These are phyloP conservation scores for Gymnothorax javanicus DNA, from an alignment of 2,797 vertebrate genomes.

Conservation along the genomic window DNA sequence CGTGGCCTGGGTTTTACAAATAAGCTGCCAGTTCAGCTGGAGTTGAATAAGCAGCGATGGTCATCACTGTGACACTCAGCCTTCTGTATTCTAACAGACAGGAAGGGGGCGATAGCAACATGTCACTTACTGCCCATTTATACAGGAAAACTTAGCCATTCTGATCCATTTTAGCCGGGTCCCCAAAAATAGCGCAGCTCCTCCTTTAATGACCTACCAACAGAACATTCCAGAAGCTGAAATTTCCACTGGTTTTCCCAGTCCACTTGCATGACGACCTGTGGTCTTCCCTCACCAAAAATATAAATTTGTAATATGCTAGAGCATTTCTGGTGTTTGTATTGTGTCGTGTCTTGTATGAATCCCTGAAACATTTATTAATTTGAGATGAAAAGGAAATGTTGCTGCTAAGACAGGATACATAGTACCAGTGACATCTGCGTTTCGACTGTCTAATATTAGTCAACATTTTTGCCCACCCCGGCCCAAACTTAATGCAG, in stretches of 20 bases:
- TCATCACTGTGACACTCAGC: not conserved
- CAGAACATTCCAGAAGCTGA: not conserved
- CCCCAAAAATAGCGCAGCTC: not conserved
- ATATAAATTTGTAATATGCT: slow-evolving; percentile 8
- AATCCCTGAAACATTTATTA: not conserved
- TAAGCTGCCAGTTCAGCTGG: slow-evolving; percentile 1
- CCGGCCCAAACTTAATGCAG: not conserved
- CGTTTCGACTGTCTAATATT: not conserved
- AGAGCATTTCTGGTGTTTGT: not conserved
- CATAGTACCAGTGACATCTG: not conserved
- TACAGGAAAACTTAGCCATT: not conserved
- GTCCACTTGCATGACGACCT: not conserved
- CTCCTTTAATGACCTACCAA: not conserved
- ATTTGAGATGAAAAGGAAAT: not conserved
- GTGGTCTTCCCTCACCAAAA: not conserved
- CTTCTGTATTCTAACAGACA: not conserved
- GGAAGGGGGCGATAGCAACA: not conserved
- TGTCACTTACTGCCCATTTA: not conserved
- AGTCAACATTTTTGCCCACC: not conserved
- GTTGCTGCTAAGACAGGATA: not conserved
- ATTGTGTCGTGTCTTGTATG: not conserved
- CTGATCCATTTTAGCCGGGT: not conserved
- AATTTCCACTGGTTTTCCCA: not conserved
- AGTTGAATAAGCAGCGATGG: not conserved
- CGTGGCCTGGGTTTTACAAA: not conserved